phyloP scores from a whole-genome alignment of 2,797 vertebrate species.

The Phyllotis vaccarum region DNA sequence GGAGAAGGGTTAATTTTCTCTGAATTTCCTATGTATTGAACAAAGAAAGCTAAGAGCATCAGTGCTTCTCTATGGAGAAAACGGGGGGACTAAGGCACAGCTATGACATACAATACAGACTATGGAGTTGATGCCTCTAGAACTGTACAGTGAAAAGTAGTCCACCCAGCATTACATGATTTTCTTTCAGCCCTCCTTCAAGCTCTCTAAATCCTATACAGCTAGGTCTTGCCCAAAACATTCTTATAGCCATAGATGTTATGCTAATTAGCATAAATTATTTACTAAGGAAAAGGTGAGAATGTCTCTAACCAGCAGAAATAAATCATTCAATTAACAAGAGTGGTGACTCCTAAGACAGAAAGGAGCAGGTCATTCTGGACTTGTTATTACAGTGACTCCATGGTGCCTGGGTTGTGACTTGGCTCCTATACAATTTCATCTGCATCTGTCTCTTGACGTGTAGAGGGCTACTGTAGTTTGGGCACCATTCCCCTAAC shows the following conservation, averaged over 20 bases:
- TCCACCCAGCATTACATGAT: not conserved
- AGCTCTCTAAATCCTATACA: not conserved
- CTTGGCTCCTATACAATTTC: not conserved
- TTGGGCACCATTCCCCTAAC: not conserved
- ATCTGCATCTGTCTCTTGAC: not conserved
- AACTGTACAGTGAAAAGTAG: not conserved
- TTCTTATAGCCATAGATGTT: conserved; percentile 5
- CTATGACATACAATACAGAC: not conserved
- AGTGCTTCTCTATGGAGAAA: conserved; percentile 30
- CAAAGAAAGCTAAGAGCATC: not conserved
- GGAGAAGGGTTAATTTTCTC: not conserved
- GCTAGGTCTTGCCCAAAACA: not conserved
- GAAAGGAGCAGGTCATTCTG: not conserved
- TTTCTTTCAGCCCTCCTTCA: not conserved
- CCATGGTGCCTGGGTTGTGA: not conserved
- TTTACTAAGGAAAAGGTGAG: conserved; percentile 38
- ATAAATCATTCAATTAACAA: not conserved
- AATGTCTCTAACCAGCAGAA: conserved; percentile 32
- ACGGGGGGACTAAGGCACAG: not conserved
- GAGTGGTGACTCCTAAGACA: not conserved
- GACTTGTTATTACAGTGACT: not conserved
- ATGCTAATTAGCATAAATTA: not conserved
- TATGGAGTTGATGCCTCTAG: not conserved
- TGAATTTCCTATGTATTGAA: not conserved
- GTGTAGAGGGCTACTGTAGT: not conserved